These are phyloP conservation scores for Eidolon helvum DNA, from an alignment of 2,113 vertebrate genomes.

Conservation along the genomic window DNA sequence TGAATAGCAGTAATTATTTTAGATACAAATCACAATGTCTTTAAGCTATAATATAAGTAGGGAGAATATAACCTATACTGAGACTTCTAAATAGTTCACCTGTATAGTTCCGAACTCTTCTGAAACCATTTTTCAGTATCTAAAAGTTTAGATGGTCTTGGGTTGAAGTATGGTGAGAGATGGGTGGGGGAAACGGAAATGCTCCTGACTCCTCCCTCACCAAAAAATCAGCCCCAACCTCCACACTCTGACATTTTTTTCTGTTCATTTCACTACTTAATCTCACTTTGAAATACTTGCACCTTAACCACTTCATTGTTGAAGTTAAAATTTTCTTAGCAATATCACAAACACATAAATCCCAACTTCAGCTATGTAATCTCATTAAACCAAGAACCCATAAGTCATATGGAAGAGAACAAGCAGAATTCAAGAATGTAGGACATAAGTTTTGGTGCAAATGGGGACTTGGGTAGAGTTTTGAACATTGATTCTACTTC, in stretches of 20 bases:
- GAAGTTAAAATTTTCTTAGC: neutral
- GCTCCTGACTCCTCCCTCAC: neutral
- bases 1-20: slow-evolving; percentile 63
- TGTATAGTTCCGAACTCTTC: neutral
- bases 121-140: neutral
- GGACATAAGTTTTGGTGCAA: neutral
- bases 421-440: neutral
- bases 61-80: neutral
- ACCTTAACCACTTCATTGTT: neutral
- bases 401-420: neutral
- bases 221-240: neutral
- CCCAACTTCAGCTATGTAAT: neutral
- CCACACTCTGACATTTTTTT: neutral
- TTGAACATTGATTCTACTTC: neutral
- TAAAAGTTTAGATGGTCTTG: neutral
- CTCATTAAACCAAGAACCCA: neutral
- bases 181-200: fast-evolving
- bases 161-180: neutral
- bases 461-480: neutral
- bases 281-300: no score
- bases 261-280: neutral
- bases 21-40: slow-evolving; percentile 56
- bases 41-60: slow-evolving; percentile 27
- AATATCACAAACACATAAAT: neutral
- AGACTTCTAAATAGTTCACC: slow-evolving; percentile 17